Percentiles rank a stretch among this genome's conserved stretches.
Conservation (phyloP, 2,797 vertebrate genomes). For the Triplophysa yarkandensis region DNA sequence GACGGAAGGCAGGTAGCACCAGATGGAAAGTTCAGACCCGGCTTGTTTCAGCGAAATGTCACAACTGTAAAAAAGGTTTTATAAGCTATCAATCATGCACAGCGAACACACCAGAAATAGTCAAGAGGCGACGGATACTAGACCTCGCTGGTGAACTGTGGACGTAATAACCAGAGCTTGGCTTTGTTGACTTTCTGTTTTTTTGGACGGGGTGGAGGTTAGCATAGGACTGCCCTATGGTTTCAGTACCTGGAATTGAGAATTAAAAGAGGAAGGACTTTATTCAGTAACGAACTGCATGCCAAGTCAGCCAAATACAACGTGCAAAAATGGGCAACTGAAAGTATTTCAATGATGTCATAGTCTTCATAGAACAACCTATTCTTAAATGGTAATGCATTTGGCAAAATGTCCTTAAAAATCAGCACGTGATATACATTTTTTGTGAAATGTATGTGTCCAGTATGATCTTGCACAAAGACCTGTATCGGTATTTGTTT, state of each 20-base stretch:
- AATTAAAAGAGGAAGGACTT: neutral
- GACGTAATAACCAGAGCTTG: slow-evolving; percentile 68
- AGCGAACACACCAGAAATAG: slow-evolving; percentile 65
- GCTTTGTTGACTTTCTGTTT: slow-evolving; percentile 64
- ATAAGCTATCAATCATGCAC: slow-evolving; percentile 70
- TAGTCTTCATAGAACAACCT: neutral
- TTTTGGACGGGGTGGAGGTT: slow-evolving; percentile 44
- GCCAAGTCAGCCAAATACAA: too few species aligned
- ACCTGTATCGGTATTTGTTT: slow-evolving; percentile 23
- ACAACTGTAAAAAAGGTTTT: slow-evolving; percentile 71
- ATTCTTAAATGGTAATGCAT: too few species aligned
- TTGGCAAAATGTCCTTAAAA: neutral
- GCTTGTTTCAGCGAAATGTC: slow-evolving; percentile 78
- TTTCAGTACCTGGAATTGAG: slow-evolving; percentile 5
- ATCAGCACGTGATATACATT: neutral
- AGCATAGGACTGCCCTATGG: slow-evolving; percentile 23
- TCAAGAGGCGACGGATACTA: slow-evolving; percentile 65
- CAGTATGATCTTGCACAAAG: neutral
- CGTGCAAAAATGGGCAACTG: too few species aligned
- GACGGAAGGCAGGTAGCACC: slow-evolving; percentile 47
- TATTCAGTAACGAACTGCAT: neutral
- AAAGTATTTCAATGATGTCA: too few species aligned
- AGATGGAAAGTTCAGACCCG: slow-evolving; percentile 70
- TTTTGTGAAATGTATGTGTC: slow-evolving; percentile 1
- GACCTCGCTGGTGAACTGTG: slow-evolving; percentile 67